Base-by-base conservation (phyloP, 2,113 vertebrate species). In the Channa argus region DNA sequence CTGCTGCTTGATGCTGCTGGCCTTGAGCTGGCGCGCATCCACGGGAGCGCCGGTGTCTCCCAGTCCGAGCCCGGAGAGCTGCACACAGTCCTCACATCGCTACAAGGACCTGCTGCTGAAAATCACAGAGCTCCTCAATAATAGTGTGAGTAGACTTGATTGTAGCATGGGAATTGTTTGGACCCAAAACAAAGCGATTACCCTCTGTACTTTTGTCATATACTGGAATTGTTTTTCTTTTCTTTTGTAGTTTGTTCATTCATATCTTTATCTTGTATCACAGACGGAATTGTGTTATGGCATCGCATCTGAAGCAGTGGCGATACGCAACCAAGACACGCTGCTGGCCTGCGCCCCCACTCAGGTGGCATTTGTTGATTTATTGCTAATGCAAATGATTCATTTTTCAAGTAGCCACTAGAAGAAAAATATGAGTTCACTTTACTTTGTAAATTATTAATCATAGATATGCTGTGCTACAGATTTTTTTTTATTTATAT, bases 311-410 rank as follows among this genome's bases (percentile, higher is more conserved):
- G 34, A 46, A 3, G 53, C 6, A 14, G 63, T 11, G 58, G 36
- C 38, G 24, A 0, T 91, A 34, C 71, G 50, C 14, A 49, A 36
- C 13, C 63, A 63, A 5, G 77, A 90, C 2, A 94, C 93, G 0
- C 50, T 66, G 0, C 11, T 59, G 15, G 82, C 85, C 50, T 95
- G 94, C 71, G 59, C 89, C 5, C 94, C 94, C 7, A 43, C 4
- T 38, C 61, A 87, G 90, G 93, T 89, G 14, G 66, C 2, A n/a
- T 5, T 44, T 50, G 2, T 45, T 61, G 1, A 24, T 38, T 65
- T 15, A 14, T 43, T 7, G 4, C 15, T 53, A 8, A 10, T n/a
- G 3, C 4, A 2, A 8, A 55, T 49, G 1, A n/a, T 34, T 2
- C 51, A 66, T 15, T 24, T 24, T 24, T 24, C 24, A 24, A 24